Evolutionary conservation across 2,888 invertebrate genomes (phyloP).

Genomic region (Parnassius glacialis): DNA sequence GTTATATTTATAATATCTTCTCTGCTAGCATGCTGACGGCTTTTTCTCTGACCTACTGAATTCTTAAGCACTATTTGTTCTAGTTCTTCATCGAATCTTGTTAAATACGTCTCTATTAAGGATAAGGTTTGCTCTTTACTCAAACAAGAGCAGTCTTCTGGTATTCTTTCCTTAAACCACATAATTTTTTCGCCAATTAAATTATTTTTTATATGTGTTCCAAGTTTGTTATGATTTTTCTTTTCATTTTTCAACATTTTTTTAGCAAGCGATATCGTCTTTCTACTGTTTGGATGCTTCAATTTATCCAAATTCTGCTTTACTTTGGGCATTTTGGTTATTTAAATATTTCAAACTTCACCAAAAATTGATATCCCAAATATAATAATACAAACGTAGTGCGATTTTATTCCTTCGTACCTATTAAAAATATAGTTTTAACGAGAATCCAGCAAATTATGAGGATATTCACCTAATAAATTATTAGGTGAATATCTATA

Average conservation of each 20-base stretch:
- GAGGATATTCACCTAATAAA: too few species aligned
- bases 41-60: conserved; percentile 87
- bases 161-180: conserved; percentile 88
- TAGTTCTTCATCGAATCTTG: conserved; percentile 86
- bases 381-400: too few species aligned
- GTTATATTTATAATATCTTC: conserved; percentile 90
- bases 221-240: conserved; percentile 82
- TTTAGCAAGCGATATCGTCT: conserved; percentile 86
- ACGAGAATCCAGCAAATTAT: too few species aligned
- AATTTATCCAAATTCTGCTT: conserved; percentile 74
- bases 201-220: conserved; percentile 86
- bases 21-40: conserved; percentile 89
- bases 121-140: conserved; percentile 82
- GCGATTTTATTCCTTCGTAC: too few species aligned
- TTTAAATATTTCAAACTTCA: too few species aligned
- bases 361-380: too few species aligned
- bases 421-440: too few species aligned
- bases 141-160: conserved; percentile 75
- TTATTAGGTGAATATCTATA: too few species aligned
- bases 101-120: conserved; percentile 79
- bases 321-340: conserved; percentile 57
- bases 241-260: conserved; percentile 84
- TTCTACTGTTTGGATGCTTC: conserved; percentile 93
- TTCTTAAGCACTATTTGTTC: conserved; percentile 90
- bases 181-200: conserved; percentile 87